These are phyloP conservation scores for Drosophila limbata DNA, from an alignment of 2,888 invertebrate genomes.

Conservation along the genomic window DNA sequence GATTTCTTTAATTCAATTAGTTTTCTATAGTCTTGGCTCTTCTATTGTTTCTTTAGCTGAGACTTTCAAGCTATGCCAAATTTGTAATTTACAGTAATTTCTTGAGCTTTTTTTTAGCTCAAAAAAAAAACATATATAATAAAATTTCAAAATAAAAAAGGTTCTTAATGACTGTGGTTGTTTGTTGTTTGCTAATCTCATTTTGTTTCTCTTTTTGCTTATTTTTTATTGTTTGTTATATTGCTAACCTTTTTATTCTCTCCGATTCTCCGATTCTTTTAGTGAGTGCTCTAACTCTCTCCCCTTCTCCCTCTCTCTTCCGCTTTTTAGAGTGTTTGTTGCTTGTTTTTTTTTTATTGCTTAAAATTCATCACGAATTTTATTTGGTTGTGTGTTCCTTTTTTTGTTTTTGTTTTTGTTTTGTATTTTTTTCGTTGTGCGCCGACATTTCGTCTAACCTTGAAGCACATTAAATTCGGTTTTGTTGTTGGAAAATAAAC, in stretches of 20 bases:
- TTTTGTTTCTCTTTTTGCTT: constrained; percentile 6
- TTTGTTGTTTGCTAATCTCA: constrained; percentile 33
- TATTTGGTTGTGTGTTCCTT: constrained; percentile 65
- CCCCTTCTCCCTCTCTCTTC: constrained; percentile 10
- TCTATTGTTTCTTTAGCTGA: constrained; percentile 1
- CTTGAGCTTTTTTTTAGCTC: constrained; percentile 6
- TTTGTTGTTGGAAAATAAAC: constrained; percentile 56
- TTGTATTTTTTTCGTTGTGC: constrained; percentile 31
- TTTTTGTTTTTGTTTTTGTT: constrained; percentile 35
- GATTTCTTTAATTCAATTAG: neutral
- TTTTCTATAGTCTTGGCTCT: neutral
- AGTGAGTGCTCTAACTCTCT: constrained; percentile 9
- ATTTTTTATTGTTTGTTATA: constrained; percentile 9
- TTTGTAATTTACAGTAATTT: constrained; percentile 10
- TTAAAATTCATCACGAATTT: constrained; percentile 79
- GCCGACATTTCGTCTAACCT: constrained; percentile 65
- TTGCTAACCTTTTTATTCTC: constrained; percentile 12
- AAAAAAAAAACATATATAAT: constrained; percentile 7
- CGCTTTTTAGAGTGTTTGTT: constrained; percentile 52
- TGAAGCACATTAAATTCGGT: constrained; percentile 75
- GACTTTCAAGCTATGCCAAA: neutral
- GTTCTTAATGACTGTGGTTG: constrained; percentile 31
- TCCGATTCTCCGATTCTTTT: constrained; percentile 14
- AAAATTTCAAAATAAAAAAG: constrained; percentile 16
- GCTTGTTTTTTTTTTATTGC: constrained; percentile 62